Evolutionary conservation across 2,888 invertebrate species (phyloP).

Genomic region (Pachliopta kotzebuea): DNA sequence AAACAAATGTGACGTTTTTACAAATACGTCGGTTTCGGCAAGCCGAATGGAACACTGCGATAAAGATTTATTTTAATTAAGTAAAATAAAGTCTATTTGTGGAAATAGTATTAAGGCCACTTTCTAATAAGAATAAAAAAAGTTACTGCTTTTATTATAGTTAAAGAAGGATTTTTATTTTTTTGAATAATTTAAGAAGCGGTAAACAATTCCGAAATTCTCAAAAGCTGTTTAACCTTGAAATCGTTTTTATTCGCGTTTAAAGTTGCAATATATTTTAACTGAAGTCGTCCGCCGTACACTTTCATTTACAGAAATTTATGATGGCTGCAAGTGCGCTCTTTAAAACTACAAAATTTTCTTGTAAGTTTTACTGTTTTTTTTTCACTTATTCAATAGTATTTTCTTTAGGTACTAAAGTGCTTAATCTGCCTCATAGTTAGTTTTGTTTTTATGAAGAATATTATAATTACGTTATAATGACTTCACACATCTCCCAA

Average conservation of each 20-base stretch:
- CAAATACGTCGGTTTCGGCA: not conserved
- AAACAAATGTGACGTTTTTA: conserved; percentile 2
- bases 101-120: not conserved
- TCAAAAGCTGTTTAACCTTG: conserved; percentile 24
- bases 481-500: no score
- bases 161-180: not conserved
- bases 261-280: conserved; percentile 15
- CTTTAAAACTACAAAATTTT: conserved; percentile 53
- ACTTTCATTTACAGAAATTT: conserved; percentile 15
- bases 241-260: conserved; percentile 26
- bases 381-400: not conserved
- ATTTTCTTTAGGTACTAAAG: no score
- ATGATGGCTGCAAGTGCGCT: conserved; percentile 58
- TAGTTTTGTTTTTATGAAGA: no score
- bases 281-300: conserved; percentile 12
- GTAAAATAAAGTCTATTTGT: not conserved
- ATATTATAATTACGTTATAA: no score
- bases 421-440: no score
- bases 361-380: conserved; percentile 48
- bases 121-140: not conserved
- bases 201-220: conserved; percentile 1
- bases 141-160: no score
- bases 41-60: not conserved
- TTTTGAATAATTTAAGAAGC: not conserved
- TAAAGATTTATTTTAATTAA: not conserved